Base-by-base conservation (phyloP, 1,140 invertebrate species). In the Spodoptera litura region DNA sequence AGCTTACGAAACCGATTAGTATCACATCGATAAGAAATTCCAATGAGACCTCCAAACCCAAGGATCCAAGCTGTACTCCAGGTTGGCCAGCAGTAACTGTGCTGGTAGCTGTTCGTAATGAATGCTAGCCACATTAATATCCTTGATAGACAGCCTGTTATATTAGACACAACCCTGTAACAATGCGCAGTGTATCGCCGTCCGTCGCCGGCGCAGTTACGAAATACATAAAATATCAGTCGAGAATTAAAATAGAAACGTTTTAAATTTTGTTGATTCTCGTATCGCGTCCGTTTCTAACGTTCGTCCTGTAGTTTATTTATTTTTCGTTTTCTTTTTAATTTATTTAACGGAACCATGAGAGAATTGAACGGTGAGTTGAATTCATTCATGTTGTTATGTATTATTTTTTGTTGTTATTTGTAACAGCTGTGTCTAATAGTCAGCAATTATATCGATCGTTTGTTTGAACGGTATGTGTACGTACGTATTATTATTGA, bases 131-230 rank as follows among this genome's bases (percentile, higher is more conserved):
- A 66, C n/a, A 25, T 66, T 49, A 49, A 49, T 66, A 66, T 66
- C 62, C 62, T 66, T 66, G 62, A 66, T 66, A 49, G 6, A 44
- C 10, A 20, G 62, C 11, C 62, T 66, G 38, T 49, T 66, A 66
- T 66, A 66, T 66, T 66, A 64, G 62, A 66, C 15, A 20, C 62
- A 44, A 44, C 15, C 59, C 62, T 66, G 62, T 66, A 49, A 66
- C 62, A 66, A 66, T 66, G 62, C 62, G 49, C 62, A 66, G 62
- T 66, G 62, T 49, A 12, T 0, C 38, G 6, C 15, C 0, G 38
- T n/a, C 62, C 38, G 15, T 15, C 62, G 62, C 38, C 38, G 15
- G 62, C 62, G 62, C 38, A 38, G 38, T 49, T 9, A 20, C 62
- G 9, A 66, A 66, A 66, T 66, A 49, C 27, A n/a, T 61, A 66